These are phyloP conservation scores for Gallinago paraguaiae DNA, from an alignment of 2,113 vertebrate genomes.

Conservation along the genomic window DNA sequence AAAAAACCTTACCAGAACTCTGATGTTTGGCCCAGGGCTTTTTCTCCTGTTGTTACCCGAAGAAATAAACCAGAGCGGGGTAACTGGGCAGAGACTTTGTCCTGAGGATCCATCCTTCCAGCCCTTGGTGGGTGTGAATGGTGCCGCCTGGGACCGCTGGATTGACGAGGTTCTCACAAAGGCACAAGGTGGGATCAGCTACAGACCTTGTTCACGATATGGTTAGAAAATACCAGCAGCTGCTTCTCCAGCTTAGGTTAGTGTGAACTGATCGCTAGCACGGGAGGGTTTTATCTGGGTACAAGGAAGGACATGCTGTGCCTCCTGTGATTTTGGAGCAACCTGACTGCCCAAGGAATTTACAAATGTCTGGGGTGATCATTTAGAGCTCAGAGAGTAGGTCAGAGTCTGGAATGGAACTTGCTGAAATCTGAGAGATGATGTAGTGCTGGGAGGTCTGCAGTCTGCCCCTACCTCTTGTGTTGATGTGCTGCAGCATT, in stretches of 20 bases:
- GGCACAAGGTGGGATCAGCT: no score
- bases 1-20: background rate
- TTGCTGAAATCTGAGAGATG: background rate
- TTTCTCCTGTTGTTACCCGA: background rate
- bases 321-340: background rate
- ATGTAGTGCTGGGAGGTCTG: background rate
- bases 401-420: background rate
- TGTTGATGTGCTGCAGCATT: background rate
- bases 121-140: no score
- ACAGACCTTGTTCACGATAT: no score
- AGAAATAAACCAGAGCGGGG: background rate
- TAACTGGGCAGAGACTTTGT: no score
- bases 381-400: background rate
- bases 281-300: no score
- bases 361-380: background rate
- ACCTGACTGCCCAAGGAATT: background rate
- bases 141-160: no score
- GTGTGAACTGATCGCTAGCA: no score
- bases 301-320: no score
- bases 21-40: background rate
- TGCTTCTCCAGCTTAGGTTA: no score
- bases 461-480: background rate
- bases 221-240: no score
- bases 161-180: no score
- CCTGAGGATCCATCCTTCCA: no score